Conservation (phyloP, 2,113 vertebrate genomes). For the Dolichallabes microphthalmus region DNA sequence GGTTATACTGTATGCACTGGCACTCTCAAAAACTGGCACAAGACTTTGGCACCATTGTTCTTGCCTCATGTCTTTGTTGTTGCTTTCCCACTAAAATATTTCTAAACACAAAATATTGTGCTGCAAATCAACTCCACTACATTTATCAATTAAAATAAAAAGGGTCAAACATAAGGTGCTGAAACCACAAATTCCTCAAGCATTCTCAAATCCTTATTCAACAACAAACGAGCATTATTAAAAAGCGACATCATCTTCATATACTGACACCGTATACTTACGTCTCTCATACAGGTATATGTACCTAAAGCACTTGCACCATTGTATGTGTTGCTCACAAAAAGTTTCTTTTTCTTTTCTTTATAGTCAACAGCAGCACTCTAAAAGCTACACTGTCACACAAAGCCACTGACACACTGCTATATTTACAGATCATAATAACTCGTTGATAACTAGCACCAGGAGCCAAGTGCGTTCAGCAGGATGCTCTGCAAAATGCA, state of each 20-base stretch:
- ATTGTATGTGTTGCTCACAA: not conserved
- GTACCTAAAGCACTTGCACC: not conserved
- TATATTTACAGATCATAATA: not conserved
- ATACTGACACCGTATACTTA: not conserved
- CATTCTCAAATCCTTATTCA: not conserved
- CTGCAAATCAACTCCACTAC: not conserved
- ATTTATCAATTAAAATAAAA: not conserved
- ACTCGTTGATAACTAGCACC: not conserved
- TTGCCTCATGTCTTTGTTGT: not conserved
- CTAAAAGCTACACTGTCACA: not conserved
- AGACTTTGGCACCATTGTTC: not conserved
- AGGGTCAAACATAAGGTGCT: not conserved
- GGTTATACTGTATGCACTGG: not conserved
- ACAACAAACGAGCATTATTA: not conserved
- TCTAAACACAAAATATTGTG: not conserved
- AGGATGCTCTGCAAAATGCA: not conserved
- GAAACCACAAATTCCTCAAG: not conserved
- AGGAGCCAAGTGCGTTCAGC: not conserved
- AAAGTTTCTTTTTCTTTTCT: not conserved
- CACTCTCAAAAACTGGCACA: not conserved
- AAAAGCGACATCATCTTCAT: not conserved
- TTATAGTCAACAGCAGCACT: not conserved
- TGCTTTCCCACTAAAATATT: not conserved
- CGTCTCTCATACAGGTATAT: not conserved
- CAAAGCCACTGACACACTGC: not conserved